Evolutionary conservation across 2,113 vertebrate species (phyloP).

Genomic region (Pollachius pollachius): DNA sequence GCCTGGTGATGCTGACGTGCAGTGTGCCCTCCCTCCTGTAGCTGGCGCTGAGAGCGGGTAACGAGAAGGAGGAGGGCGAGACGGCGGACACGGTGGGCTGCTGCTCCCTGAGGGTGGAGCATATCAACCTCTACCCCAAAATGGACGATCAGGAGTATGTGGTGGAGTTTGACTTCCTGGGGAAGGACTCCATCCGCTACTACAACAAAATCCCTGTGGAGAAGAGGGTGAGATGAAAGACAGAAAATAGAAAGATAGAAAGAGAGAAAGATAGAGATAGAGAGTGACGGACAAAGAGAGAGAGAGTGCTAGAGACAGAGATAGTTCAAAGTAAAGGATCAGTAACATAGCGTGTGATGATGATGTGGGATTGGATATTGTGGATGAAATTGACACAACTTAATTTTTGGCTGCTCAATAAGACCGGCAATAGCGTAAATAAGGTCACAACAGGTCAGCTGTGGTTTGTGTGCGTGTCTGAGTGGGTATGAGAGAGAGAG

Average conservation of each 20-base stretch:
- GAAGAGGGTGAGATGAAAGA: conserved; percentile 85
- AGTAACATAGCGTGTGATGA: neutral
- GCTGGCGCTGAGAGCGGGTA: conserved; percentile 95
- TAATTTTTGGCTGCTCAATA: no score
- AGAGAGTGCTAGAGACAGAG: neutral
- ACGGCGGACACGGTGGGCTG: conserved; percentile 95
- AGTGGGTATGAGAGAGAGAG: conserved; percentile 27
- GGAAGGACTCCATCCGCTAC: conserved; percentile 97
- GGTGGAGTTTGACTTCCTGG: conserved; percentile 95
- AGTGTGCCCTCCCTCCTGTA: conserved; percentile 37
- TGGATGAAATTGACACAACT: no score
- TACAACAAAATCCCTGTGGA: conserved; percentile 98
- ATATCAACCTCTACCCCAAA: conserved; percentile 88
- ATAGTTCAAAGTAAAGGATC: neutral
- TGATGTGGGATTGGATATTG: no score
- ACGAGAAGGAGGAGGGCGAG: conserved; percentile 97
- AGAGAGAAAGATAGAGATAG: neutral
- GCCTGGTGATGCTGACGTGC: no score
- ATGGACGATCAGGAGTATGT: conserved; percentile 92
- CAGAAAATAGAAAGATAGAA: no score
- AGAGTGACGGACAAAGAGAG: neutral
- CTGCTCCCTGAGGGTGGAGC: conserved; percentile 93
- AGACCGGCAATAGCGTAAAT: conserved; percentile 1
- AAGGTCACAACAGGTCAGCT: conserved; percentile 9
- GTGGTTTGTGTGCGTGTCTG: conserved; percentile 13